These are phyloP conservation scores for Emydoidea blandingii DNA, from an alignment of 2,797 vertebrate species.

Conservation along the genomic window DNA sequence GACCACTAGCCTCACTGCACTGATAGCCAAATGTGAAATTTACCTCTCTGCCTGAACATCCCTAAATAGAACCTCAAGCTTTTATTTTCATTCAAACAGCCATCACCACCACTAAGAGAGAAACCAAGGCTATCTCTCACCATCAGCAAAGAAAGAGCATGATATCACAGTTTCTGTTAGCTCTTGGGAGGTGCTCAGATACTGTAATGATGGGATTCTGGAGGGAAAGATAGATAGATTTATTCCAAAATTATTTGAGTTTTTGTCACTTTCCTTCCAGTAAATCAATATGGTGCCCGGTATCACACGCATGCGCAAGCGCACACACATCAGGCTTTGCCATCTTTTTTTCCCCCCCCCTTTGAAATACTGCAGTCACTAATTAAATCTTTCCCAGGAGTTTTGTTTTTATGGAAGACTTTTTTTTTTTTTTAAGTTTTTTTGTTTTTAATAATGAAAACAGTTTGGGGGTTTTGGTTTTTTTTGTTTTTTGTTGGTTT, in stretches of 20 bases:
- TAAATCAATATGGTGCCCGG: neutral
- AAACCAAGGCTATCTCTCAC: neutral
- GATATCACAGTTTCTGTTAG: neutral
- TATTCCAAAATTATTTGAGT: neutral
- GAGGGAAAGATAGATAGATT: neutral
- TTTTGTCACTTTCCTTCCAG: conserved; percentile 5
- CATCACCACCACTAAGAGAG: neutral
- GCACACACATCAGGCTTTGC: neutral
- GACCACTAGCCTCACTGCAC: neutral
- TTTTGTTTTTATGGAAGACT: neutral
- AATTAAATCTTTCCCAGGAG: neutral
- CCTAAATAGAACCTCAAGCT: neutral
- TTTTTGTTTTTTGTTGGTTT: too few relatives aligned
- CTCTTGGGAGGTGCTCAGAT: neutral
- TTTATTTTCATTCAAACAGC: neutral
- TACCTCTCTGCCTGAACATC: neutral
- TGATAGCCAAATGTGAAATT: neutral
- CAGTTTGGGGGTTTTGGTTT: neutral
- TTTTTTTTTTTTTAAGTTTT: neutral
- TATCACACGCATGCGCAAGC: rapidly evolving
- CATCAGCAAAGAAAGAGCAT: neutral
- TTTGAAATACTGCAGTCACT: conserved; percentile 1
- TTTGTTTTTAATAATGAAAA: neutral
- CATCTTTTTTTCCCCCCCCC: neutral
- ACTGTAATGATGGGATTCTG: neutral